These are phyloP conservation scores for Mustela lutreola DNA, from an alignment of 2,113 vertebrate genomes.

Conservation along the genomic window DNA sequence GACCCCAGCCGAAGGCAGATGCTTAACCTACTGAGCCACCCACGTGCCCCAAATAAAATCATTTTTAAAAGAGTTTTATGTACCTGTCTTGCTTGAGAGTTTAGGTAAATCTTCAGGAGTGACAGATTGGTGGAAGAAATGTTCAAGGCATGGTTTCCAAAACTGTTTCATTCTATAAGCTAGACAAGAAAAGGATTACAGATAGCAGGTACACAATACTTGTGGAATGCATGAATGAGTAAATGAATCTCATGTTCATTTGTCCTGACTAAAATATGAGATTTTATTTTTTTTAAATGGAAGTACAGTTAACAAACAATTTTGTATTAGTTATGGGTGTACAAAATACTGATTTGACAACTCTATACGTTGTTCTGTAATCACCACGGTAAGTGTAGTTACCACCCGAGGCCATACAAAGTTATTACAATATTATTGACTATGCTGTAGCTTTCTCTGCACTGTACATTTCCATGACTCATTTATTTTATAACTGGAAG, in stretches of 20 bases:
- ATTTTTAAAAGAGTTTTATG: not conserved
- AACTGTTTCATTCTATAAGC: not conserved
- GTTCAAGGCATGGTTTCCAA: not conserved
- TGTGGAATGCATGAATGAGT: not conserved
- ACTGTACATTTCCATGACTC: not conserved
- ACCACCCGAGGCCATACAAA: not conserved
- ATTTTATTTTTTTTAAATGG: not conserved
- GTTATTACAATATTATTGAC: not conserved
- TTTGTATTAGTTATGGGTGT: not conserved
- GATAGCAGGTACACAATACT: not conserved
- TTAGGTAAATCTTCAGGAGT: not conserved
- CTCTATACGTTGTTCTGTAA: not conserved
- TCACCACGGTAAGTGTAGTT: not conserved
- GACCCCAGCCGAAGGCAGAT: no score
- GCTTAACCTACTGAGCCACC: no score
- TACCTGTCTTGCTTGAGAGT: not conserved
- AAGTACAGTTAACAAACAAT: not conserved
- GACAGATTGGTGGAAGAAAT: not conserved
- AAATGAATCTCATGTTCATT: not conserved
- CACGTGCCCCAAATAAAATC: not conserved
- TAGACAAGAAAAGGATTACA: not conserved
- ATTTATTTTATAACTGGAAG: not conserved
- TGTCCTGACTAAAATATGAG: constrained; percentile 10
- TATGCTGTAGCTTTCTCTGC: not conserved
- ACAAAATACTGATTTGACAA: not conserved